Evolutionary conservation across 2,113 vertebrate genomes (phyloP).

Genomic region (Alces alces): DNA sequence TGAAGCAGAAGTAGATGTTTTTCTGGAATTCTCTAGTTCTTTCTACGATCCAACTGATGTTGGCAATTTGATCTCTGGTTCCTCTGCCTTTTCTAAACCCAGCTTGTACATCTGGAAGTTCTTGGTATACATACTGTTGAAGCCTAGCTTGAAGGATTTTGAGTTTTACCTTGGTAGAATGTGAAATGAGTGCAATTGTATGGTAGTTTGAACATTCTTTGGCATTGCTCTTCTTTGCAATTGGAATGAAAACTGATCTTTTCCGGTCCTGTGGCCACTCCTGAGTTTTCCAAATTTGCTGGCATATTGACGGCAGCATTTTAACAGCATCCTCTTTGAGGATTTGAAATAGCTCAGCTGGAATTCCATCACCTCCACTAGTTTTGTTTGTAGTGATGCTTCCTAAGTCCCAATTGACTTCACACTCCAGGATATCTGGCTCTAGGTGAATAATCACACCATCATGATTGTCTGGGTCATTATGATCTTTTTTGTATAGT

Average conservation of each 20-base stretch:
- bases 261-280: not conserved
- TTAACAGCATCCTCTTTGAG: not conserved
- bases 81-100: not conserved
- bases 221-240: not conserved
- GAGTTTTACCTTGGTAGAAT: not conserved
- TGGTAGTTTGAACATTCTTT: not conserved
- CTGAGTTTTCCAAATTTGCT: not conserved
- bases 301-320: not conserved
- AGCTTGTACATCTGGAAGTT: not conserved
- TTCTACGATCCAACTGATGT: not conserved
- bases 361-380: not conserved
- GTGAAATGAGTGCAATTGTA: not conserved
- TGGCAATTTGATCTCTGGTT: not conserved
- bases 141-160: not conserved
- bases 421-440: not conserved
- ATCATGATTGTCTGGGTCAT: not conserved
- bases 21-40: not conserved
- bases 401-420: not conserved
- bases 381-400: not conserved
- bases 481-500: not conserved
- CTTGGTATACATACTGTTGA: not conserved
- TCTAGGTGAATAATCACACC: not conserved
- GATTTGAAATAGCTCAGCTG: not conserved
- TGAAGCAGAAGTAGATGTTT: not conserved
- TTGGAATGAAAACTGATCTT: not conserved